A percentile compares a stretch with the other conserved stretches of the same genome.
These are phyloP conservation scores for Podotricha telesiphe DNA, from an alignment of 2,888 invertebrate species.

Conservation along the genomic window DNA sequence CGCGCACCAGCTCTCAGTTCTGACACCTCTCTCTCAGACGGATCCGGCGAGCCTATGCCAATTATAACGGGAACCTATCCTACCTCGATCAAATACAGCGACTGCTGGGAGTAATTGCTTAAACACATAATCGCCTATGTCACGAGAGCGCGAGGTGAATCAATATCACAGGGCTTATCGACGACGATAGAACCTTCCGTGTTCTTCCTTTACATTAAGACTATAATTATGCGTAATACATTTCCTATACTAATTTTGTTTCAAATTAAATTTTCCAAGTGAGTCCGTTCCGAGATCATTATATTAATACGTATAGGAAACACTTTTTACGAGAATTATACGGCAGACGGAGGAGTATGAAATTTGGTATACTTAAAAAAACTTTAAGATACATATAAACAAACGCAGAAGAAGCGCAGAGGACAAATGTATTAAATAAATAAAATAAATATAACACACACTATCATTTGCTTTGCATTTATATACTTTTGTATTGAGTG, in stretches of 20 bases:
- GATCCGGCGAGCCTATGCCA: constrained; percentile 56
- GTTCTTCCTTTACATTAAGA: constrained; percentile 39
- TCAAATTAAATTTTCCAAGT: neutral
- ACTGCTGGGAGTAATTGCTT: constrained; percentile 69
- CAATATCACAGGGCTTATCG: constrained; percentile 61
- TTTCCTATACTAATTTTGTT: constrained; percentile 32
- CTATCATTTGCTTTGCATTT: too few relatives aligned
- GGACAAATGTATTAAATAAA: too few relatives aligned
- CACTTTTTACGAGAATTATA: too few relatives aligned
- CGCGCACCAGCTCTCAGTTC: constrained; percentile 54
- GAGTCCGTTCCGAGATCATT: too few relatives aligned
- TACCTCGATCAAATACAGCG: constrained; percentile 53
- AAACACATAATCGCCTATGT: constrained; percentile 70
- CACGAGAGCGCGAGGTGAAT: constrained; percentile 62
- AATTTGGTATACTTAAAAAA: too few relatives aligned
- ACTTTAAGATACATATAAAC: too few relatives aligned
- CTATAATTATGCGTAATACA: constrained; percentile 45
- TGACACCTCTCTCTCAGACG: constrained; percentile 70
- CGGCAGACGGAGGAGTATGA: too few relatives aligned
- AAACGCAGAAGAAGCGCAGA: too few relatives aligned
- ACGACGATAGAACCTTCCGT: constrained; percentile 56
- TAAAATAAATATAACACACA: too few relatives aligned
- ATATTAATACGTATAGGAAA: too few relatives aligned
- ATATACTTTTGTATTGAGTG: too few relatives aligned
- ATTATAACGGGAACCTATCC: constrained; percentile 75